phyloP scores from a whole-genome alignment of 1,140 invertebrate genomes.

The Lepidostoma basale region DNA sequence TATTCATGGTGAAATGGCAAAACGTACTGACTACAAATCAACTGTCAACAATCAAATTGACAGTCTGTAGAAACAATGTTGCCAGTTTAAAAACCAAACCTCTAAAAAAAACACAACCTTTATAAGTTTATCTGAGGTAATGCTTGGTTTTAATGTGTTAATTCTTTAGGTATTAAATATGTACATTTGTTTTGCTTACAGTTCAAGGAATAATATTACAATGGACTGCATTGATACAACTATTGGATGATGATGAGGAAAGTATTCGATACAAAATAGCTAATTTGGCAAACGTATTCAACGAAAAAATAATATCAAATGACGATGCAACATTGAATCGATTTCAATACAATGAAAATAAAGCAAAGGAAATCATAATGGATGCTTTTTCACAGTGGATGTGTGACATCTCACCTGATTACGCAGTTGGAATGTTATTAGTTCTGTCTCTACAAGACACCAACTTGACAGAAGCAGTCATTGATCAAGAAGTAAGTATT shows the following conservation, averaged over 20 bases:
- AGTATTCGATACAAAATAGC: constrained; percentile 20
- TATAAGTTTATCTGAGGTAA: too few species aligned
- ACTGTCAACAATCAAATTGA: too few species aligned
- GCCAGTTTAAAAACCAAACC: too few species aligned
- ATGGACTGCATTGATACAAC: constrained; percentile 48
- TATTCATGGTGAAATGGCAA: too few species aligned
- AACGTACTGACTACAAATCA: too few species aligned
- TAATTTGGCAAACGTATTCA: constrained; percentile 20
- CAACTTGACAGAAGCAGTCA: not conserved
- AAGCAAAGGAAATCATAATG: constrained; percentile 31
- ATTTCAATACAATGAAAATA: constrained; percentile 33
- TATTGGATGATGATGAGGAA: constrained; percentile 51
- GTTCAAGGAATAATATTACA: constrained; percentile 50
- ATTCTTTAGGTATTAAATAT: too few species aligned
- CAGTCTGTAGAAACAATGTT: too few species aligned
- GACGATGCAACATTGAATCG: not conserved
- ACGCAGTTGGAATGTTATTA: constrained; percentile 26
- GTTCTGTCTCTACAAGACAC: constrained; percentile 20
- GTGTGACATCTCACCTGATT: constrained; percentile 13
- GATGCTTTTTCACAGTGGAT: constrained; percentile 17
- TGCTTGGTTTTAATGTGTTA: too few species aligned
- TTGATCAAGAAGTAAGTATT: constrained; percentile 19
- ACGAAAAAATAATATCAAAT: not conserved
- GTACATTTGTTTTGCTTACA: constrained; percentile 47
- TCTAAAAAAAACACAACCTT: too few species aligned